Evolutionary conservation across 1,140 invertebrate species (phyloP).

Genomic region (Hesperophylax magnus): DNA sequence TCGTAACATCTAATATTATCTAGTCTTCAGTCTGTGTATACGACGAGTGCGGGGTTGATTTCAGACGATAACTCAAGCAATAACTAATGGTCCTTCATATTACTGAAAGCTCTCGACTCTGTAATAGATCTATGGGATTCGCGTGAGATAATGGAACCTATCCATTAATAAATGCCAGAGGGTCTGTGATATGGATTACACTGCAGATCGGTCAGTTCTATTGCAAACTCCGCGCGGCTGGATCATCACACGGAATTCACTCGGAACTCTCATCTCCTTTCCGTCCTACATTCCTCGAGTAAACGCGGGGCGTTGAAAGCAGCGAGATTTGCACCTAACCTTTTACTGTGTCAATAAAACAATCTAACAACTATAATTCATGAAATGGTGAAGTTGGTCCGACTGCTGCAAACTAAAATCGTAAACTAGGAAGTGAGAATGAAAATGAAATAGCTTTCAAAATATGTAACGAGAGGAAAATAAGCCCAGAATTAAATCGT

Average conservation of each 20-base stretch:
- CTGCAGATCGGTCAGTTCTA: slow-evolving; percentile 31
- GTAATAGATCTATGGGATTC: slow-evolving; percentile 35
- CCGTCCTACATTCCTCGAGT: no score
- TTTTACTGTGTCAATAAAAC: no score
- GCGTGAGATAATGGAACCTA: slow-evolving; percentile 31
- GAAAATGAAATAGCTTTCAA: no score
- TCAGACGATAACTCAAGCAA: slow-evolving; percentile 30
- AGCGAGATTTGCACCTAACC: no score
- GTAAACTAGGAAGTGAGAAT: no score
- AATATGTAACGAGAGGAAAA: no score
- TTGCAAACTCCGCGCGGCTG: not conserved
- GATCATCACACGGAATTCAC: not conserved
- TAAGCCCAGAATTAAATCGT: no score
- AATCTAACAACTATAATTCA: no score
- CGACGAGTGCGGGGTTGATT: slow-evolving; percentile 10
- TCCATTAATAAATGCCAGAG: slow-evolving; percentile 32
- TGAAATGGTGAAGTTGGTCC: no score
- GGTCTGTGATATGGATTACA: slow-evolving; percentile 25
- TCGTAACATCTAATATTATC: not conserved
- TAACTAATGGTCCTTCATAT: slow-evolving; percentile 37
- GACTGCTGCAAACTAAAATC: no score
- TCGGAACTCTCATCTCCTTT: no score
- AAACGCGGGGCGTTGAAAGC: no score
- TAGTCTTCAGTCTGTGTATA: not conserved
- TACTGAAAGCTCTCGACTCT: slow-evolving; percentile 28